Evolutionary conservation across 2,113 vertebrate genomes (phyloP).

Genomic region (Eulemur macaco): DNA sequence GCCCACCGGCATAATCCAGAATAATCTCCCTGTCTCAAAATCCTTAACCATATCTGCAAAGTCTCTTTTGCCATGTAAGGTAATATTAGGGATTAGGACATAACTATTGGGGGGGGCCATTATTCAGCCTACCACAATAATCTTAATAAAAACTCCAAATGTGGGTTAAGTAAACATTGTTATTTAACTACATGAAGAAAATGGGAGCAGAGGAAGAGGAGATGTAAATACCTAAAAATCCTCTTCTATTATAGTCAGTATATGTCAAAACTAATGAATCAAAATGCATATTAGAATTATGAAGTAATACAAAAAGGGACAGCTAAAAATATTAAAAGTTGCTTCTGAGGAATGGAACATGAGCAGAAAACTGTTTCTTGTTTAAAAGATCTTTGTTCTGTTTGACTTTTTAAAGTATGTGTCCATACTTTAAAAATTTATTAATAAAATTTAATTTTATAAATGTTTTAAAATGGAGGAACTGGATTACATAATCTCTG

Average conservation of each 20-base stretch:
- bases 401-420: not conserved
- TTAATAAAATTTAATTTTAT: not conserved
- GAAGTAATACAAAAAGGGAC: not conserved
- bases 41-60: not conserved
- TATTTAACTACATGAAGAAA: not conserved
- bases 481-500: not conserved
- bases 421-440: not conserved
- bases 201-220: not conserved
- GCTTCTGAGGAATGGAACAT: not conserved
- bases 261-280: not conserved
- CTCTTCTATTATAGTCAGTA: not conserved
- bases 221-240: not conserved
- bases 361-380: not conserved
- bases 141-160: slow-evolving; percentile 14
- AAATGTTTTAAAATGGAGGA: not conserved
- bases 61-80: not conserved
- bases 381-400: not conserved
- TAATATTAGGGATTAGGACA: not conserved
- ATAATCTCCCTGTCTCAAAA: not conserved
- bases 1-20: not conserved
- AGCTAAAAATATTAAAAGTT: not conserved
- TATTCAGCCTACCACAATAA: not conserved
- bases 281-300: not conserved
- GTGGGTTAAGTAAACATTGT: not conserved
- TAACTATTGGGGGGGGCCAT: not conserved